phyloP scores from a whole-genome alignment of 2,888 invertebrate genomes.

The Eilema sororculum region DNA sequence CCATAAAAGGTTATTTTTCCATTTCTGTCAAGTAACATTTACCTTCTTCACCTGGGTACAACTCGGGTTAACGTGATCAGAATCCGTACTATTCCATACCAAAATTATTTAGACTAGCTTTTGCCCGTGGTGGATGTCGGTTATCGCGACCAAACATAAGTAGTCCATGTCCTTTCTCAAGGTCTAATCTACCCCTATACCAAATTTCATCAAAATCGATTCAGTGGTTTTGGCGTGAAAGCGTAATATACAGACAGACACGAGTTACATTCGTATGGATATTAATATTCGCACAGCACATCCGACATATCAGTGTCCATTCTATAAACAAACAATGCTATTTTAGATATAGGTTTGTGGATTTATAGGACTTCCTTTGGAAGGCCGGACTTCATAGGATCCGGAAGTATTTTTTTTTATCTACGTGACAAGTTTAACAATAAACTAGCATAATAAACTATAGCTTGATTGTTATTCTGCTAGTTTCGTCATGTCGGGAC shows the following conservation, averaged over 20 bases:
- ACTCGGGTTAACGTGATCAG: neutral
- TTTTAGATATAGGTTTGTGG: slow-evolving; percentile 40
- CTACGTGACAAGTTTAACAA: slow-evolving; percentile 9
- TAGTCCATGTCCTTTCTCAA: no score
- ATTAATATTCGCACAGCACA: slow-evolving; percentile 43
- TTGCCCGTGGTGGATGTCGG: no score
- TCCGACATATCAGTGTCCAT: slow-evolving; percentile 20
- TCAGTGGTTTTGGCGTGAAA: no score
- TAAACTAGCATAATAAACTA: neutral
- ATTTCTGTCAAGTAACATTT: no score
- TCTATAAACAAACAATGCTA: slow-evolving; percentile 14
- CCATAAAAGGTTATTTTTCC: no score
- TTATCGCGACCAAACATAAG: no score
- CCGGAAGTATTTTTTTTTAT: neutral
- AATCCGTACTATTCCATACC: slow-evolving; percentile 6
- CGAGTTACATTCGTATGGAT: no score
- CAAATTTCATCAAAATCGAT: no score
- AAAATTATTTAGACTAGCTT: no score
- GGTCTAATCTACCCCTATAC: no score
- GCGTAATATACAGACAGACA: no score
- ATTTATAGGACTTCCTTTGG: slow-evolving; percentile 30
- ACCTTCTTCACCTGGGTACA: no score
- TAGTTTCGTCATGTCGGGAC: neutral
- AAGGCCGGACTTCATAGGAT: slow-evolving; percentile 1
- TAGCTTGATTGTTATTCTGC: neutral